These are phyloP conservation scores for Pharmacophagus antenor DNA, from an alignment of 2,888 invertebrate species.

Conservation along the genomic window DNA sequence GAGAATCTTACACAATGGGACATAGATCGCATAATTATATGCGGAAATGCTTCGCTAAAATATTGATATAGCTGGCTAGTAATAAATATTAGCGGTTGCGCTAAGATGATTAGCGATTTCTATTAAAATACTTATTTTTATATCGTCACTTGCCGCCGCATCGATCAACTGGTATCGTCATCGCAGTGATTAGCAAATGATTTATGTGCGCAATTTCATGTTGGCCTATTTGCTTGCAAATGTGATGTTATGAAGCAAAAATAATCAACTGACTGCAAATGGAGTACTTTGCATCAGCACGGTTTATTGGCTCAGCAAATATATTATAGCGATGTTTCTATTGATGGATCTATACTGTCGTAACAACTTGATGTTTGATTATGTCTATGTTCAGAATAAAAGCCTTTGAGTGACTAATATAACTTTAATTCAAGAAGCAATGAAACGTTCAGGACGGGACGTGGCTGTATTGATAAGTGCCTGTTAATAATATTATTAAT, in stretches of 20 bases:
- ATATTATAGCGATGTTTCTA: slow-evolving; percentile 8
- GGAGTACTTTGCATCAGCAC: slow-evolving; percentile 16
- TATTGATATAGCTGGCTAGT: slow-evolving; percentile 57
- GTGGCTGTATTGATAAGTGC: no score
- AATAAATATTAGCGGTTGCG: slow-evolving; percentile 41
- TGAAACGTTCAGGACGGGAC: no score
- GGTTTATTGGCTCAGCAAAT: slow-evolving; percentile 13
- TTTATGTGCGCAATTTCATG: slow-evolving; percentile 48
- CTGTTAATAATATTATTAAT: no score
- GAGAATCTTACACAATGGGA: slow-evolving; percentile 67
- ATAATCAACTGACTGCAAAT: slow-evolving; percentile 21
- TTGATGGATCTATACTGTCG: slow-evolving; percentile 4
- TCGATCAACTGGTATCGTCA: slow-evolving; percentile 57
- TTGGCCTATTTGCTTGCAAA: slow-evolving; percentile 38
- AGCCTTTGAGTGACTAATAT: neutral
- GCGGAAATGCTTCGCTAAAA: slow-evolving; percentile 59
- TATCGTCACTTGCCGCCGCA: slow-evolving; percentile 52
- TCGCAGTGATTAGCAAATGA: slow-evolving; percentile 48
- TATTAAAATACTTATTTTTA: slow-evolving; percentile 52
- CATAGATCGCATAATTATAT: slow-evolving; percentile 67
- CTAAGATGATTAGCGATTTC: slow-evolving; percentile 46
- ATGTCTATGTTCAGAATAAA: neutral
- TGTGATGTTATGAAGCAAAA: slow-evolving; percentile 30
- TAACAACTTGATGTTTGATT: neutral
- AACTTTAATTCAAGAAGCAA: neutral